These are phyloP conservation scores for Girardinus metallicus DNA, from an alignment of 2,797 vertebrate species.

Conservation along the genomic window DNA sequence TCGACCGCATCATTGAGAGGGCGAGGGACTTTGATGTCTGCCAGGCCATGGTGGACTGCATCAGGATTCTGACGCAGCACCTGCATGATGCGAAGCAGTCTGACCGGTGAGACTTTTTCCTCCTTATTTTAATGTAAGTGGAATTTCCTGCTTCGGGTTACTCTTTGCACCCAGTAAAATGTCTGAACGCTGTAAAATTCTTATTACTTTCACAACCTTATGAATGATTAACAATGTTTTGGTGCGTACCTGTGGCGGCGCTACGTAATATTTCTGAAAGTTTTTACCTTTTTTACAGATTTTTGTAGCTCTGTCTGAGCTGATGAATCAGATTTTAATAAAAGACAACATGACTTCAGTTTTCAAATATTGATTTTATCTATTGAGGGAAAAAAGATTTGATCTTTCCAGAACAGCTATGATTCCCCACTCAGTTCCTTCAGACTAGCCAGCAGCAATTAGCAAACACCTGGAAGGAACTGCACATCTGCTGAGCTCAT, in stretches of 20 bases:
- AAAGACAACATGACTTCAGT: background rate
- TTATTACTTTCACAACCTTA: conserved; percentile 29
- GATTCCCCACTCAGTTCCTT: background rate
- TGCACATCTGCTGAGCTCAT: background rate
- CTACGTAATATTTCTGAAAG: background rate
- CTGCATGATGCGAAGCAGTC: conserved; percentile 77
- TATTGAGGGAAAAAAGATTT: background rate
- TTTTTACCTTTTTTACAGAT: background rate
- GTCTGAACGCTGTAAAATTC: conserved; percentile 46
- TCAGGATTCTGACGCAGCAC: conserved; percentile 81
- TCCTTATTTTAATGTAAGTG: background rate
- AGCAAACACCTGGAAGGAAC: background rate
- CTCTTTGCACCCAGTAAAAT: conserved; percentile 43
- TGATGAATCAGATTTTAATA: background rate
- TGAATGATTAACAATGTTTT: conserved; percentile 58
- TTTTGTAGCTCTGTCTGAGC: background rate
- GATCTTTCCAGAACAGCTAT: background rate
- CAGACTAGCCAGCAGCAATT: background rate
- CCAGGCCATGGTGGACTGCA: conserved; percentile 71
- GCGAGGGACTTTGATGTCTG: conserved; percentile 73
- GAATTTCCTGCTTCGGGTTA: conserved; percentile 21
- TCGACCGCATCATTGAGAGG: conserved; percentile 70
- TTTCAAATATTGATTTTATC: background rate
- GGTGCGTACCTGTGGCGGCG: conserved; percentile 1
- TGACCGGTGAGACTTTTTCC: conserved; percentile 66